Evolutionary conservation across 2,888 invertebrate genomes (phyloP), one percentile per base, ranked within the genome.

Genomic region (Phaonia tiefii): DNA sequence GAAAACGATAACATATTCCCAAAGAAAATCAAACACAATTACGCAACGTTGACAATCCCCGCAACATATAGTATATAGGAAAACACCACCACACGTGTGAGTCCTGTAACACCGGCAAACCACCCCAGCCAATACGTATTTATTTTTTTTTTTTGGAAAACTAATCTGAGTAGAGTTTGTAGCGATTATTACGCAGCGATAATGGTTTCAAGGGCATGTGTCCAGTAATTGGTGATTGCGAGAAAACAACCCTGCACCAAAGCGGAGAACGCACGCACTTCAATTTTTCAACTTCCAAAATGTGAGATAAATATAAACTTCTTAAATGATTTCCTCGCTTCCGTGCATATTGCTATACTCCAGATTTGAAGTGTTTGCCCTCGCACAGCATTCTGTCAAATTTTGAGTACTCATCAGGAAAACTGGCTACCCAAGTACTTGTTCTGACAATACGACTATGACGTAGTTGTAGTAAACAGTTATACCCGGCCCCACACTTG

Each of bases 401-500:
- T 7, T 42, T 63, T 20, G 37, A 42, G 42, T 39, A 63, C 42
- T 20, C 42, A 63, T 42, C 42, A 63, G 63, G 20, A 37, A 42
- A 63, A 42, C 42, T 11, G 63, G 42, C 63, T 5, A 22, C 63
- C 42, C 42, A 63, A 63, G 63, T 42, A 17, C 63, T 42, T 37
- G 15, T 1, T 26, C 60, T 17, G 15, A 17, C 39, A 60, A 60
- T 20, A 49, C 20, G 49, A 49, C 20, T 20, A 49, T 49, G 49
- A 49, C 20, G 49, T 49, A 22, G 54, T 54, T 8, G 1, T n/a
- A n/a, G n/a, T n/a, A n/a, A n/a, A n/a, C n/a, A n/a, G n/a, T 20
- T 25, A 25, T 22, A 13, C 54, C n/a, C 2, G 54, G 54, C 25
- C 22, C 54, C 13, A 54, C 63, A 63, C 63, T 63, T 63, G 63